Base-by-base conservation (phyloP, 2,113 vertebrate genomes). In the Eubucco bourcierii region DNA sequence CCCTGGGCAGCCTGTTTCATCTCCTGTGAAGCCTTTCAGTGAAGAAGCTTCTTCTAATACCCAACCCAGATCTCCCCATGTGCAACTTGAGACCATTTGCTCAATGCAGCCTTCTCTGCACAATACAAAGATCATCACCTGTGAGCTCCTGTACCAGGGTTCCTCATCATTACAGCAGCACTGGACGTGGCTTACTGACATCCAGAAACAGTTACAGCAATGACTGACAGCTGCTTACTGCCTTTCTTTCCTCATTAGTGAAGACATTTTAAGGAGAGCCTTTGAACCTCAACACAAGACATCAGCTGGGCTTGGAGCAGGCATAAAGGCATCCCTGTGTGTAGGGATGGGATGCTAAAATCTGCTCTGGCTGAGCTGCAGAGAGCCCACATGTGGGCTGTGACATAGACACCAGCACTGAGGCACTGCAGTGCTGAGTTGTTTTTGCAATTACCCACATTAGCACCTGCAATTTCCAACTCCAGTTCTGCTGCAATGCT, bases 311-410 rank as follows among this genome's bases (percentile, higher is more conserved):
- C 72, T 29, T 5, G 46, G 56, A 31, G 59, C 52, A 33, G 72
- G 33, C 13, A 0, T 2, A 41, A 16, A 5, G 0, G 7, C n/a
- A 31, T 2, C 17, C 28, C n/a, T 53, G 21, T 47, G 15, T 8
- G 2, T 12, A 13, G 55, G 37, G n/a, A 4, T 19, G 59, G 53
- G 75, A 6, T 39, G 76, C 1, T 64, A 6, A 44, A 33, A 8
- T 4, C 27, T n/a, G 68, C 67, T 5, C 2, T 2, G 53, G 41
- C 56, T 71, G 83, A 67, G 90, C 64, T 1, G 9, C 28, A 12
- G 81, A 41, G 83, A 65, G 59, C 64, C 71, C 46, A 8, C 4
- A 0, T 12, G 41, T 37, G 47, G 23, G 41, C 68, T 52, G 2
- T 8, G 37, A 3, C 17, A 8, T 0, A 9, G 63, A 4, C 6